phyloP scores from a whole-genome alignment of 2,888 invertebrate species.

The Morinoia aosen region DNA sequence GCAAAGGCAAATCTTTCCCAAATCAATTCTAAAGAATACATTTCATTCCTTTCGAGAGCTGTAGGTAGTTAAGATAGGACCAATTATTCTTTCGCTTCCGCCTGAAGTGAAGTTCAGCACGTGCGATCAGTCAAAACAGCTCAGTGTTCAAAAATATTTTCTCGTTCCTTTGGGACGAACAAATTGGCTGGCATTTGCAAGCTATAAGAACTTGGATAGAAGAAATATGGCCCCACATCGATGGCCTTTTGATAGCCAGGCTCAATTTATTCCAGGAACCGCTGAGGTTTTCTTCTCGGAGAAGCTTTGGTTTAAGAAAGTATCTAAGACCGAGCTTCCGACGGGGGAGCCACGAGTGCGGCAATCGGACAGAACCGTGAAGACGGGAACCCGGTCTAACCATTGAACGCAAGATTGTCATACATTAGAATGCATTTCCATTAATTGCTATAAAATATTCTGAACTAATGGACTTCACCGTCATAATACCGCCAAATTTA shows the following conservation, averaged over 20 bases:
- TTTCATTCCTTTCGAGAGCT: not conserved
- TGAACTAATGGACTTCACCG: too few species aligned
- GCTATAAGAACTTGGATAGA: slow-evolving; percentile 51
- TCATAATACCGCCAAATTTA: too few species aligned
- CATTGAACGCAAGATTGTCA: not conserved
- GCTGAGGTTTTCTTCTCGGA: slow-evolving; percentile 18
- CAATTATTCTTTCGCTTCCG: not conserved
- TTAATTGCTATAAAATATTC: not conserved
- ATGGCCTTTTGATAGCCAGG: slow-evolving; percentile 7
- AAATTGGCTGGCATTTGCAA: slow-evolving; percentile 52
- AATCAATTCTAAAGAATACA: not conserved
- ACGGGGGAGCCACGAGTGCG: not conserved
- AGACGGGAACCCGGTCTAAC: not conserved
- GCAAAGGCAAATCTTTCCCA: not conserved
- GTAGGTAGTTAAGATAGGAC: not conserved
- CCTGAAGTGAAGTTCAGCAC: not conserved
- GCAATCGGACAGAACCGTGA: not conserved
- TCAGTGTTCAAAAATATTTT: slow-evolving; percentile 40
- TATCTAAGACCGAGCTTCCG: not conserved
- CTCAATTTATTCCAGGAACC: slow-evolving; percentile 38
- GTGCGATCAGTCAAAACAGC: slow-evolving; percentile 9
- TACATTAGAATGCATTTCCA: not conserved
- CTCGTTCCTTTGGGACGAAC: not conserved
- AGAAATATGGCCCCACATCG: slow-evolving; percentile 42
- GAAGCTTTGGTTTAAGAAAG: not conserved